Evolutionary conservation across 2,113 vertebrate species (phyloP).

Genomic region (Heteronetta atricapilla): DNA sequence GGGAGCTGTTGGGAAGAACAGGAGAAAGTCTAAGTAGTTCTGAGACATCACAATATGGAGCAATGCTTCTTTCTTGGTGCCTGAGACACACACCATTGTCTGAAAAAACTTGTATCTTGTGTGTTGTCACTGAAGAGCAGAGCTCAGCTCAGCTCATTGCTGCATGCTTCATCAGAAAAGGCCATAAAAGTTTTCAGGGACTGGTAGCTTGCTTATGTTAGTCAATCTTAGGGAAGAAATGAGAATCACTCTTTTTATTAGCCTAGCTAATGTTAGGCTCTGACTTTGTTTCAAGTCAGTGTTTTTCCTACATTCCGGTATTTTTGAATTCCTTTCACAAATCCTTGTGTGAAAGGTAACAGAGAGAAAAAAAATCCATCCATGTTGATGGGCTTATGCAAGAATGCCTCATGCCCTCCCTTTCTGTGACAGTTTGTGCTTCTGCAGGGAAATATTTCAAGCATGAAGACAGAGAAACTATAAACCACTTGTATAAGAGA

Average conservation of each 20-base stretch:
- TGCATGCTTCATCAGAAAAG: not conserved
- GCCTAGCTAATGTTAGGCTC: not conserved
- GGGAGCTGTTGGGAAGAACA: not conserved
- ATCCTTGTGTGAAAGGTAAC: not conserved
- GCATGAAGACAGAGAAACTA: not conserved
- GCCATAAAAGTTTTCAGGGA: not conserved
- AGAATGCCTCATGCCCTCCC: not conserved
- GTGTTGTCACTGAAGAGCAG: not conserved
- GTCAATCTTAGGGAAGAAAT: not conserved
- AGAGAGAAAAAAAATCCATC: not conserved
- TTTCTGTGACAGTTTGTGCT: not conserved
- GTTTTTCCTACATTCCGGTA: not conserved
- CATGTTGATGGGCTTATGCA: not conserved
- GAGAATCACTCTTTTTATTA: not conserved
- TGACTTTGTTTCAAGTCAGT: not conserved
- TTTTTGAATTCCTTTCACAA: not conserved
- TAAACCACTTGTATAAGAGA: not conserved
- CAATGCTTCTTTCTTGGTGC: not conserved
- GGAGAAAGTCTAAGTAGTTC: not conserved
- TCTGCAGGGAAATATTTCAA: not conserved
- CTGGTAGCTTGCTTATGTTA: fast-evolving
- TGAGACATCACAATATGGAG: not conserved
- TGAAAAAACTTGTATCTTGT: not conserved
- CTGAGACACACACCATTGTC: fast-evolving
- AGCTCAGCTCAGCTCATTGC: fast-evolving